These are phyloP conservation scores for Clusia tigrina DNA, from an alignment of 2,888 invertebrate species.

Conservation along the genomic window DNA sequence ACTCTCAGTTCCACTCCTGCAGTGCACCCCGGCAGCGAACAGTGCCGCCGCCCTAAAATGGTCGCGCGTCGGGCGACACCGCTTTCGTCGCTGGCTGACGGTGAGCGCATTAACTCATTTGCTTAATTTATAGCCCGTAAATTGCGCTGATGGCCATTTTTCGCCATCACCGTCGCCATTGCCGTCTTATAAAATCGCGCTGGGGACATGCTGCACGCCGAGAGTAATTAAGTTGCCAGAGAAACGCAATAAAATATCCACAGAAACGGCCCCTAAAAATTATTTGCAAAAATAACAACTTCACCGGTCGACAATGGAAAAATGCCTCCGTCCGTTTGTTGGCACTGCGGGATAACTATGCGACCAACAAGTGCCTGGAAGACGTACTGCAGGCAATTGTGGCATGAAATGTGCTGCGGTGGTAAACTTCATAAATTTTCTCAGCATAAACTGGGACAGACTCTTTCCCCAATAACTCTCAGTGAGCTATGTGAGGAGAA, in stretches of 20 bases:
- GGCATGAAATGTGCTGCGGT: too few relatives aligned
- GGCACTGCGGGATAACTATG: too few relatives aligned
- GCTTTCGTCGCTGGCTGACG: too few relatives aligned
- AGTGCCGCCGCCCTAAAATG: not conserved
- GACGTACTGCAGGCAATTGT: too few relatives aligned
- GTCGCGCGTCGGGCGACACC: not conserved
- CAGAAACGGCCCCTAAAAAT: not conserved
- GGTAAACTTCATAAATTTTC: too few relatives aligned
- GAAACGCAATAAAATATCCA: not conserved
- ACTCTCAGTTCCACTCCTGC: not conserved
- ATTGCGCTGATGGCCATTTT: not conserved
- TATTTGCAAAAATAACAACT: not conserved
- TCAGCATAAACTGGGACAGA: too few relatives aligned
- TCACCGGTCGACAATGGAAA: not conserved
- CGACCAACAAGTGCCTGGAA: too few relatives aligned
- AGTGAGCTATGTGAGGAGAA: too few relatives aligned
- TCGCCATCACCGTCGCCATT: not conserved
- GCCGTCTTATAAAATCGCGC: not conserved
- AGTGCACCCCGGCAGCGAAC: not conserved
- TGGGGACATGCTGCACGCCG: not conserved
- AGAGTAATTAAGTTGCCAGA: not conserved
- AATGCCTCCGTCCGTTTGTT: too few relatives aligned
- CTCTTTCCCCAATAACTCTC: too few relatives aligned
- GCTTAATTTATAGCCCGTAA: slow-evolving; percentile 6
- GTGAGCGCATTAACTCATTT: not conserved